Evolutionary conservation across 2,888 invertebrate genomes (phyloP).

Genomic region (Smittia aterrima): DNA sequence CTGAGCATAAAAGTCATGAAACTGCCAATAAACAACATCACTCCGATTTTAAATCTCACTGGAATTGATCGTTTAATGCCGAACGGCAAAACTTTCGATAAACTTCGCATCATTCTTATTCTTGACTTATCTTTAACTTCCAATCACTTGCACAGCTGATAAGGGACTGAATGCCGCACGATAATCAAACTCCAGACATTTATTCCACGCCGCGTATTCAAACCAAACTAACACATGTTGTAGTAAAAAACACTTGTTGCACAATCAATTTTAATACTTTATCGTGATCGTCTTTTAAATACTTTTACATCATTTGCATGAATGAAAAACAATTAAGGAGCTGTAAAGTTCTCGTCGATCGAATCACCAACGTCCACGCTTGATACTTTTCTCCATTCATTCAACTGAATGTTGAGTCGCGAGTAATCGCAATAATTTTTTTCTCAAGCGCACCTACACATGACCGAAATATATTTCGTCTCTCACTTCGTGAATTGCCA

Average conservation of each 20-base stretch:
- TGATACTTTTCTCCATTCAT: neutral
- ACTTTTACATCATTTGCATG: too few relatives aligned
- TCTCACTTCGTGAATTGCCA: neutral
- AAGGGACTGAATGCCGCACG: neutral
- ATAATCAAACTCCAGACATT: too few relatives aligned
- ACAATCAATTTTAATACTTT: too few relatives aligned
- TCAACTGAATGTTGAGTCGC: neutral
- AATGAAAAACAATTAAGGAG: too few relatives aligned
- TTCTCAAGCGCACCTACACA: neutral
- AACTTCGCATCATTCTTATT: neutral
- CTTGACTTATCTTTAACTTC: neutral
- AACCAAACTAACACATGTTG: neutral
- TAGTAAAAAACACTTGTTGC: too few relatives aligned
- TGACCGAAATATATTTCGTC: constrained; percentile 3
- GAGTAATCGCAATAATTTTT: neutral
- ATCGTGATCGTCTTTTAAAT: too few relatives aligned
- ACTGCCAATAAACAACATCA: constrained; percentile 18
- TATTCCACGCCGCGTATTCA: neutral
- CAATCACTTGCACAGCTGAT: neutral
- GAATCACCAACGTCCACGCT: neutral
- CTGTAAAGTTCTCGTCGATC: too few relatives aligned
- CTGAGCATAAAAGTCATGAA: constrained; percentile 17
- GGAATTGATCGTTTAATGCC: neutral
- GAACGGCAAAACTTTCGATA: neutral
- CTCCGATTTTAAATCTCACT: neutral